Base-by-base conservation (phyloP, 2,797 vertebrate species). In the Vespertilio murinus region DNA sequence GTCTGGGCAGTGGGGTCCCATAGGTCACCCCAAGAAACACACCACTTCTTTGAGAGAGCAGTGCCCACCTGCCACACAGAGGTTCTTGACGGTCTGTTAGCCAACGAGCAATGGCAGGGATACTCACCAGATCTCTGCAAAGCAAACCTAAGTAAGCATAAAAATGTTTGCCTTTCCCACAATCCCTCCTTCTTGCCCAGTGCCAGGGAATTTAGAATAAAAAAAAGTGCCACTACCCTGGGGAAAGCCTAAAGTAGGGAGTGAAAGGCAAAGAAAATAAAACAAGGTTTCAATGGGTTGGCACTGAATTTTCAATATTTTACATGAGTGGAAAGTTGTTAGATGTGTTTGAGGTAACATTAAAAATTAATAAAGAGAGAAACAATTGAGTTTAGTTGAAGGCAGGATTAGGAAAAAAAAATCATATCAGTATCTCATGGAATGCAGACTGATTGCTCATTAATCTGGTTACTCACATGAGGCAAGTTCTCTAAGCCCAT, bases 231-330 rank as follows among this genome's bases (percentile, higher is more conserved):
- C 28, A 86, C n/a, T 54, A 11, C 23, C n/a, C 87, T 47, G 38
- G 74, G 54, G 30, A 42, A 93, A 94, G 45, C 18, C 40, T 86
- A 69, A 88, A 88, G 7, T 91, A 86, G 22, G 52, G 42, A 17
- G 9, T 7, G 22, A 8, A 4, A 8, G 12, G 23, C 4, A 5
- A 70, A 80, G 45, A 18, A 88, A 71, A 73, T 49, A 75, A 93
- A 85, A 78, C 2, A 35, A 92, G 23, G 67, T 47, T 87, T 89
- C 40, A 54, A 33, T 71, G 18, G 25, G 70, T 56, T 70, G 61
- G 52, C 85, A 71, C 20, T 92, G 64, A 86, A 35, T 71, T 91
- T 59, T 64, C 28, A 90, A 35, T 52, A 82, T 79, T 93, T 91
- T 84, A 88, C 8, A 35, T 56, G 42, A 52, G 30, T 78, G 42